Evolutionary conservation across 1,140 invertebrate species (phyloP).

Genomic region (Zaprionus davidi): DNA sequence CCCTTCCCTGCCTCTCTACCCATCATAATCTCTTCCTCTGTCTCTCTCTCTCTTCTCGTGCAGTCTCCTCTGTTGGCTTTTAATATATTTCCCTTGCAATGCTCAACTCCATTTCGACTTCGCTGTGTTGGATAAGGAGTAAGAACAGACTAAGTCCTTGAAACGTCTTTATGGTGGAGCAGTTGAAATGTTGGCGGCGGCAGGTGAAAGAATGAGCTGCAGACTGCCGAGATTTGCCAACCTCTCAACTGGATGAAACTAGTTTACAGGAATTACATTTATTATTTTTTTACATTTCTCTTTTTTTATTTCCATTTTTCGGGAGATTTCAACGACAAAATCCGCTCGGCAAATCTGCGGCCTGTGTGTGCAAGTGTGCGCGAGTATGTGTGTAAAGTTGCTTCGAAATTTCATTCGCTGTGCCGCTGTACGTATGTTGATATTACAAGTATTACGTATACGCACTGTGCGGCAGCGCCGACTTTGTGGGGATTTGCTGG

Average conservation of each 20-base stretch:
- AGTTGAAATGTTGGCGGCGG: not conserved
- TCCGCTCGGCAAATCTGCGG: constrained; percentile 7
- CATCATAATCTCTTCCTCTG: too few species aligned
- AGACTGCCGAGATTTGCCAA: constrained; percentile 12
- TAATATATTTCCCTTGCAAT: not conserved
- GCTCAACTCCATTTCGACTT: not conserved
- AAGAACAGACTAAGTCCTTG: not conserved
- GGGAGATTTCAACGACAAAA: constrained; percentile 19
- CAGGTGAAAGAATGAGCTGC: constrained; percentile 17
- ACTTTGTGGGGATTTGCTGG: constrained; percentile 30
- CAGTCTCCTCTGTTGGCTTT: not conserved
- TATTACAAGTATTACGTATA: constrained; percentile 62
- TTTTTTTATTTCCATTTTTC: not conserved
- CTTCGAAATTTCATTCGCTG: constrained; percentile 9
- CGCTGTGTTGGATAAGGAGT: not conserved
- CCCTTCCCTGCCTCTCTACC: not conserved
- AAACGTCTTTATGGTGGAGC: not conserved
- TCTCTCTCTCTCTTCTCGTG: not conserved
- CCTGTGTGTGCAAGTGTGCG: not conserved
- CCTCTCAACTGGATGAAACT: constrained; percentile 25
- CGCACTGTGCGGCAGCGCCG: constrained; percentile 28
- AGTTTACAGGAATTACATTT: constrained; percentile 22
- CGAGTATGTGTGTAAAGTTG: not conserved
- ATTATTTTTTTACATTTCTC: constrained; percentile 1
- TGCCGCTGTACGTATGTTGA: constrained; percentile 43